Evolutionary conservation across 2,888 invertebrate species (phyloP), one percentile per base, ranked within the genome.

Genomic region (Apamea monoglypha): DNA sequence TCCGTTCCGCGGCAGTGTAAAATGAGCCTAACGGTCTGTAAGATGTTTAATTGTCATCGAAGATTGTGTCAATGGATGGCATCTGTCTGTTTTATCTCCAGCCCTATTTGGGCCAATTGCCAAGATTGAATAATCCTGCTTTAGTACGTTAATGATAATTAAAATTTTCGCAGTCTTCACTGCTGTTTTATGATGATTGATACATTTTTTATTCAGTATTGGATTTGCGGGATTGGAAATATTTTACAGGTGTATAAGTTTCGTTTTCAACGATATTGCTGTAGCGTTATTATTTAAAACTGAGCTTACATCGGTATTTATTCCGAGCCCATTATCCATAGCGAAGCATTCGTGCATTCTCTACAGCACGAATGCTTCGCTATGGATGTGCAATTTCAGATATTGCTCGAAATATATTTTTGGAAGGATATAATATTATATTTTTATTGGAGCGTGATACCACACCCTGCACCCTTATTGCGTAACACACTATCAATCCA

Each of bases 371-470:
- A n/a, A n/a, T n/a, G n/a, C n/a, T n/a, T n/a, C n/a, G n/a, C n/a
- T n/a, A n/a, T 74, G 66, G 68, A 73, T 87, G 81, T 74, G 76
- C 74, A 76, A 86, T 85, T 80, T 74, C 81, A 68, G 56, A 69
- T 71, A 81, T 74, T 68, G 72, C 63, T 40, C 29, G 44, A 63
- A 79, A 64, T 77, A 78, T 66, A 74, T 44, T 47, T 75, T 16
- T 64, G 47, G 61, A 64, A 14, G 7, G 21, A 36, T 32, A 44
- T 53, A 25, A 1, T 10, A 25, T 78, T 78, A 47, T 16, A 69
- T 77, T 50, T 83, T 50, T 47, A 36, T 67, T 59, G 40, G 21
- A 72, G 40, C 0, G 29, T 14, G 21, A 66, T 61, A 44, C 40
- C 0, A 21, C 21, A 32, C 44, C 6, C 21, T 25, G 25, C 53